Evolutionary conservation across 2,113 vertebrate species (phyloP), one percentile per base, ranked within the genome.

Genomic region (Zapus hudsonius): DNA sequence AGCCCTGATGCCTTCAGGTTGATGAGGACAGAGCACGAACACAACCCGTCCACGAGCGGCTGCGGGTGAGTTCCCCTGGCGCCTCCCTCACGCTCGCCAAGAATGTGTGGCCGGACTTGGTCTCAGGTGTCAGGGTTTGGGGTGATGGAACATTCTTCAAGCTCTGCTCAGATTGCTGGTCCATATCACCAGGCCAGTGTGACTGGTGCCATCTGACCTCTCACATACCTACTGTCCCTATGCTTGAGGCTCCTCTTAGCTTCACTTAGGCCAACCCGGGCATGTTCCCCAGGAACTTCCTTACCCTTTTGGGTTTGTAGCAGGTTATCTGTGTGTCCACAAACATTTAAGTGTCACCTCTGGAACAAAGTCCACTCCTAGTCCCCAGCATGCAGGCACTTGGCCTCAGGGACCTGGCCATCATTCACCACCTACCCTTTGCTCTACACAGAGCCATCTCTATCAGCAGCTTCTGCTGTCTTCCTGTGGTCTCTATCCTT

Each of bases 1-100:
- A 99, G 98, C 96, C 98, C 99, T 36, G 98, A 98, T 61, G 98
- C 98, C 6, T 99, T 99, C 96, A 98, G 98, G 92, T 97, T 99
- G 95, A 98, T 99, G 93, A 99, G 98, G 97, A 96, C 96, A 1
- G 98, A 99, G 95, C 98, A 99, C 2, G 98, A 99, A 87, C 98
- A 98, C 97, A 99, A 98, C 97, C 99, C 98, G 0, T 99, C 99
- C 55, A 98, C 98, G 78, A 99, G 98, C 7, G 98, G 99, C 94
- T 99, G 98, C 98, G 99, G 99, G 99, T 99, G 95, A 97, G 98
- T 78, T 93, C 25, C 27, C 1, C 16, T 23, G 2, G 9, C 20
- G 1, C 36, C 0, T 29, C 44, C 1, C 52, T 52, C 12, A 13
- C 16, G 52, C 52, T 13, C 52, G 11, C 52, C 52, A 52, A 15